Conservation (phyloP, 2,797 vertebrate species). For the Octomys mimax region DNA sequence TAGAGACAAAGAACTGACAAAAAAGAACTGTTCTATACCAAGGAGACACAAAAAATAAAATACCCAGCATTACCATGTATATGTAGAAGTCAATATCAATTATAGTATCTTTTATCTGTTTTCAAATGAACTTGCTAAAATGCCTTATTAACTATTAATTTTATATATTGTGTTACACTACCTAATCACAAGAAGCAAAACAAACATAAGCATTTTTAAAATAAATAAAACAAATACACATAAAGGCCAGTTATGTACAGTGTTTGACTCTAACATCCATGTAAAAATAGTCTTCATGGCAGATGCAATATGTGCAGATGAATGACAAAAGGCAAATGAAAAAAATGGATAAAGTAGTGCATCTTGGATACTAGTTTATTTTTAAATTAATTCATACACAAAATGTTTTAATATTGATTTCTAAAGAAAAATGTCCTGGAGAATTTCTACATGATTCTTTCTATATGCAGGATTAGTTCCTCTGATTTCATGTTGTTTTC, state of each 20-base stretch:
- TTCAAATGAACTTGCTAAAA: slow-evolving; percentile 35
- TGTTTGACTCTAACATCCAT: slow-evolving; percentile 24
- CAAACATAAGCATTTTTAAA: slow-evolving; percentile 20
- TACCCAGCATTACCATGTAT: not conserved
- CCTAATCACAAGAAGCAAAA: slow-evolving; percentile 31
- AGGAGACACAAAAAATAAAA: slow-evolving; percentile 51
- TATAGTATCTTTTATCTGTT: not conserved
- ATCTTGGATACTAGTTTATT: slow-evolving; percentile 1
- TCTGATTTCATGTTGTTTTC: slow-evolving; percentile 17
- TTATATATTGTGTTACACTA: slow-evolving; percentile 29
- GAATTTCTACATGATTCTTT: slow-evolving; percentile 45
- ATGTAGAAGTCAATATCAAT: slow-evolving; percentile 40
- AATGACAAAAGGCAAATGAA: slow-evolving; percentile 57
- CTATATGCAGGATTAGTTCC: slow-evolving; percentile 50
- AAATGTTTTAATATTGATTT: slow-evolving; percentile 73
- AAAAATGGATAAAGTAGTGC: slow-evolving; percentile 36
- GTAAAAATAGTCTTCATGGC: slow-evolving; percentile 38
- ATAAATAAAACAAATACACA: slow-evolving; percentile 59
- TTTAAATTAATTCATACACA: slow-evolving; percentile 68
- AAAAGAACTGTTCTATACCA: slow-evolving; percentile 44
- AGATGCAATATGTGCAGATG: not conserved
- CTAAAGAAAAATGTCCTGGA: slow-evolving; percentile 56
- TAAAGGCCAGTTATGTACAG: slow-evolving; percentile 3
- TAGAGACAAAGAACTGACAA: not conserved
- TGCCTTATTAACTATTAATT: slow-evolving; percentile 25